These are phyloP conservation scores for Xanthorhoe designata DNA, from an alignment of 2,888 invertebrate species.

Conservation along the genomic window DNA sequence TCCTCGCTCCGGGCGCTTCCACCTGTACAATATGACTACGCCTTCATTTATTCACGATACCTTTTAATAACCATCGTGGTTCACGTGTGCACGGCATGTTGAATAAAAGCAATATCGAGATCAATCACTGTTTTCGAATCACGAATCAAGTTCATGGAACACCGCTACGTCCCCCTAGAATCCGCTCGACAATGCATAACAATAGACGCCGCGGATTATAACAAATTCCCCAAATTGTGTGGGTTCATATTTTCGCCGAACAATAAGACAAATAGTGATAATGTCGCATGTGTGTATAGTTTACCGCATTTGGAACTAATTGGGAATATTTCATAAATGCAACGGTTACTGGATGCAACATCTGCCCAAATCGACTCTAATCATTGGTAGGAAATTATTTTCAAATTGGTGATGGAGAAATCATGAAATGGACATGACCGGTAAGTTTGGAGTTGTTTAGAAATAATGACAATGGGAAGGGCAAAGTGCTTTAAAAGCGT, in stretches of 20 bases:
- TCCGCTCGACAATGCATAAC: constrained; percentile 72
- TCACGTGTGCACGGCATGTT: constrained; percentile 38
- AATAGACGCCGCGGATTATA: constrained; percentile 80
- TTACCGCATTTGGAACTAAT: constrained; percentile 83
- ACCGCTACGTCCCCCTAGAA: constrained; percentile 62
- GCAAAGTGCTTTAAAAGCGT: constrained; percentile 75
- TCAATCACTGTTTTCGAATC: constrained; percentile 61
- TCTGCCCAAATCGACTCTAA: constrained; percentile 64
- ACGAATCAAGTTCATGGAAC: constrained; percentile 66
- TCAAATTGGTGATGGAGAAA: constrained; percentile 30
- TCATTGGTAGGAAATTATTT: constrained; percentile 38
- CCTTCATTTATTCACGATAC: constrained; percentile 68
- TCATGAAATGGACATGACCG: constrained; percentile 30
- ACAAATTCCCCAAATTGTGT: constrained; percentile 83
- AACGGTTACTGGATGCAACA: constrained; percentile 73
- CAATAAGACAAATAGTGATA: constrained; percentile 83
- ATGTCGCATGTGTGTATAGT: constrained; percentile 81
- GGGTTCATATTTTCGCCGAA: constrained; percentile 80
- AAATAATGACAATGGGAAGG: constrained; percentile 77
- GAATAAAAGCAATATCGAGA: constrained; percentile 58
- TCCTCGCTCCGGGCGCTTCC: constrained; percentile 72
- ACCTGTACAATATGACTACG: constrained; percentile 72
- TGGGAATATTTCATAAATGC: constrained; percentile 78
- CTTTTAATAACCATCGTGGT: constrained; percentile 65
- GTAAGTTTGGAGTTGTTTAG: constrained; percentile 43